Conservation (phyloP, 64 coral and sea anemone genomes). For the Catalaphyllia jardinei region DNA sequence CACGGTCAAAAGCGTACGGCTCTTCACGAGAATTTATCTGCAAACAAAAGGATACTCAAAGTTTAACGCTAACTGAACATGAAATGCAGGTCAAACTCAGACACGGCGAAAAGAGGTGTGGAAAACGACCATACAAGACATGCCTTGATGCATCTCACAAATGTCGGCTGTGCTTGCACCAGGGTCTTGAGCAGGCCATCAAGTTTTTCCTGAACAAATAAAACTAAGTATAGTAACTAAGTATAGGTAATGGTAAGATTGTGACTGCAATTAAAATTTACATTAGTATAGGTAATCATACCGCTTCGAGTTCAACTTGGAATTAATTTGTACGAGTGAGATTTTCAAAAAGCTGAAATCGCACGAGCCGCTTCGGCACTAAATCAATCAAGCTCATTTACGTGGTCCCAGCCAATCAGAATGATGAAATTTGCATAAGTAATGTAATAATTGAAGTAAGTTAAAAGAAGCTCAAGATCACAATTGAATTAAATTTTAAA, state of each 20-base stretch:
- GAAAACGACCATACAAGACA: not conserved
- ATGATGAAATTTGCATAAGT: no score
- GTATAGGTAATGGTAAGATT: not conserved
- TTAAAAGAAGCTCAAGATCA: no score
- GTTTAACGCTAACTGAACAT: not conserved
- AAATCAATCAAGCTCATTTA: not conserved
- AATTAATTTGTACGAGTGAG: no score
- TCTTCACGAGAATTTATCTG: slow-evolving; percentile 61
- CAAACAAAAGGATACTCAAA: not conserved
- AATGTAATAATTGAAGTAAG: no score
- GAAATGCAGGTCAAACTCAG: not conserved
- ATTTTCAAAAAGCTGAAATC: no score
- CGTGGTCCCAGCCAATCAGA: not conserved
- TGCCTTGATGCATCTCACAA: slow-evolving; percentile 87
- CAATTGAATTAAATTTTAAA: no score
- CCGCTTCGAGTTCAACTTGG: no score
- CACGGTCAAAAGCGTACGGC: slow-evolving; percentile 59
- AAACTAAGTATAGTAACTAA: not conserved
- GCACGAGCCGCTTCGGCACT: no score
- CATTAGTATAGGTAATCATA: no score
- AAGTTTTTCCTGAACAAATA: slow-evolving; percentile 54
- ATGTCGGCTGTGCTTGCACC: slow-evolving; percentile 75
- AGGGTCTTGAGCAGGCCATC: slow-evolving; percentile 79
- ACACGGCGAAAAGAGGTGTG: not conserved
- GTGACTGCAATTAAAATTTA: no score